phyloP scores from a whole-genome alignment of 1,140 invertebrate genomes.

The Scaptomyza montana region DNA sequence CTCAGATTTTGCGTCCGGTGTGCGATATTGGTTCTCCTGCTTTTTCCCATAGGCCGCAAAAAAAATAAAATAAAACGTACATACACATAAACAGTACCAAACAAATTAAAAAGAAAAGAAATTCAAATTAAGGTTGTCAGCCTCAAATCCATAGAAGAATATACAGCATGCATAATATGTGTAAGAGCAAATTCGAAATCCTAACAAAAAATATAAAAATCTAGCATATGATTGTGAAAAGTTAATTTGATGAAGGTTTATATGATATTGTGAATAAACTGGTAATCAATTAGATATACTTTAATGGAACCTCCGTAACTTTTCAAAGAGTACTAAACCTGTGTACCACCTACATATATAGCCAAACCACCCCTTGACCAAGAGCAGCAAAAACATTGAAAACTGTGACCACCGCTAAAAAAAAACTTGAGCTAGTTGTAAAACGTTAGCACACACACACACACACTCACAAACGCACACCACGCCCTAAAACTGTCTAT shows the following conservation, averaged over 20 bases:
- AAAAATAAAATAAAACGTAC: conserved; percentile 7
- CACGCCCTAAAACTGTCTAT: conserved; percentile 42
- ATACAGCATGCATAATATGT: background rate
- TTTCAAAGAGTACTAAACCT: conserved; percentile 18
- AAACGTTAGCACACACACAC: conserved; percentile 39
- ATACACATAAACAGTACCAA: conserved; percentile 23
- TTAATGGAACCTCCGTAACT: conserved; percentile 22
- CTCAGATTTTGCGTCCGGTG: conserved; percentile 70
- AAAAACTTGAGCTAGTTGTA: conserved; percentile 50
- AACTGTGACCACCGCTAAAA: conserved; percentile 74
- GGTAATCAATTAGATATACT: conserved; percentile 17
- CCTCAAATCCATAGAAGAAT: conserved; percentile 18
- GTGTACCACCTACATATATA: conserved; percentile 28
- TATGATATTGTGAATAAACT: conserved; percentile 39
- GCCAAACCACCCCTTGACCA: conserved; percentile 53
- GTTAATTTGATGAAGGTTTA: conserved; percentile 10
- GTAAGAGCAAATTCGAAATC: conserved; percentile 15
- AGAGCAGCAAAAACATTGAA: conserved; percentile 25
- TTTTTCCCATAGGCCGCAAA: conserved; percentile 67
- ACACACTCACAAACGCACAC: conserved; percentile 12
- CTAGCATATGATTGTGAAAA: conserved; percentile 9
- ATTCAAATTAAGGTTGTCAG: conserved; percentile 6
- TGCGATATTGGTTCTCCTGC: conserved; percentile 83
- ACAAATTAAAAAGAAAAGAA: background rate
- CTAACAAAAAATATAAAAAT: conserved; percentile 8